phyloP scores from a whole-genome alignment of 2,797 vertebrate genomes.

The Lycodopsis pacificus region DNA sequence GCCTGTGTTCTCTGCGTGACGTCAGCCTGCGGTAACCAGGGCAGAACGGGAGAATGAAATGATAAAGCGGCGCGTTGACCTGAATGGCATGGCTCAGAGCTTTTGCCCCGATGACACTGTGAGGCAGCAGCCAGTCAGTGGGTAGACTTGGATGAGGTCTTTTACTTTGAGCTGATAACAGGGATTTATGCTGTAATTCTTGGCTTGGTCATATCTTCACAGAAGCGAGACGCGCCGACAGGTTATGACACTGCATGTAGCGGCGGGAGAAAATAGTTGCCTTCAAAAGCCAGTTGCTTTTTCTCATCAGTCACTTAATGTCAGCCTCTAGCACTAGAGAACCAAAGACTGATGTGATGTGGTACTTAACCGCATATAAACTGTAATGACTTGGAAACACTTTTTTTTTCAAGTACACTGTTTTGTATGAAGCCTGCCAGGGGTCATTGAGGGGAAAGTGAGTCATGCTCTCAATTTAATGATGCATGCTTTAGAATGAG shows the following conservation, averaged over 20 bases:
- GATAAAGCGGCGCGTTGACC: conserved; percentile 66
- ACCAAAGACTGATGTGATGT: not conserved
- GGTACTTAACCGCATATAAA: not conserved
- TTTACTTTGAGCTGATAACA: conserved; percentile 66
- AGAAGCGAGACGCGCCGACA: conserved; percentile 25
- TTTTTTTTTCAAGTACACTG: not conserved
- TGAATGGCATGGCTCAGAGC: conserved; percentile 59
- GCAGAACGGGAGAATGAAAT: conserved; percentile 58
- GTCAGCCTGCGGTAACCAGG: conserved; percentile 60
- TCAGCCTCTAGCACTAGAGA: not conserved
- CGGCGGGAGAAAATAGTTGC: conserved; percentile 39
- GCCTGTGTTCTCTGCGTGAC: conserved; percentile 52
- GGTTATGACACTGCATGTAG: conserved; percentile 53
- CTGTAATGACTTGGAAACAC: not conserved
- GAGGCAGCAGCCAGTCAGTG: conserved; percentile 60
- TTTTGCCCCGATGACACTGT: conserved; percentile 57
- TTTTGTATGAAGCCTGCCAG: not conserved
- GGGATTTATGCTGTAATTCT: conserved; percentile 66
- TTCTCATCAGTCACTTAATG: conserved; percentile 39
- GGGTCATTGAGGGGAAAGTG: not conserved
- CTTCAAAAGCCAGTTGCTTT: conserved; percentile 22
- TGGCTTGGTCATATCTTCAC: conserved; percentile 43
- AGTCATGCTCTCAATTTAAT: not conserved
- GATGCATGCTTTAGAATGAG: not conserved
- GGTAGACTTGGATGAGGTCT: conserved; percentile 64